Conservation (phyloP, 1,140 invertebrate species). For the Fopius arisanus region DNA sequence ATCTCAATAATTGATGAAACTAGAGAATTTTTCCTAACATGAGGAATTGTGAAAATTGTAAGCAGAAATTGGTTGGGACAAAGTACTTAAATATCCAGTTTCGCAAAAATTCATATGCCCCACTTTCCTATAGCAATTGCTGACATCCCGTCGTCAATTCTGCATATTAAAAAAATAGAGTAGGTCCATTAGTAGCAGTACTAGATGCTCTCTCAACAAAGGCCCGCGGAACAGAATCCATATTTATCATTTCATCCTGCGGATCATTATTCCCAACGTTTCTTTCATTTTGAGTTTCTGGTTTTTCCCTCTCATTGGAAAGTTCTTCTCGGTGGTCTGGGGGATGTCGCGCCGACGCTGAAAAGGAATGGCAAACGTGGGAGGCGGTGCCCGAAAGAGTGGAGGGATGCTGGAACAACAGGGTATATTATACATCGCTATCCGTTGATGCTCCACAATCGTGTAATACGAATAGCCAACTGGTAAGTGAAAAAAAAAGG, state of each 20-base stretch:
- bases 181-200: constrained; percentile 30
- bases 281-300: constrained; percentile 9
- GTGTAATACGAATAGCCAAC: constrained; percentile 29
- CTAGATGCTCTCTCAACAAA: constrained; percentile 17
- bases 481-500: constrained; percentile 18
- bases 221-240: constrained; percentile 23
- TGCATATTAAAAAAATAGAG: constrained; percentile 13
- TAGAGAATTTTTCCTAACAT: too few species aligned
- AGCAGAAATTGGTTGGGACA: not conserved
- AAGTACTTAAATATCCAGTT: not conserved
- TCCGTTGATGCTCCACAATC: constrained; percentile 56
- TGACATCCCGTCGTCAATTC: not conserved
- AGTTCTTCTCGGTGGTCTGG: not conserved
- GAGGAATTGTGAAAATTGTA: too few species aligned
- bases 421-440: constrained; percentile 61
- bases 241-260: constrained; percentile 24
- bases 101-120: not conserved
- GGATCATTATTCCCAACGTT: constrained; percentile 23
- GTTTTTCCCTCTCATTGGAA: not conserved
- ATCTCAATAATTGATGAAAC: too few species aligned
- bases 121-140: not conserved
- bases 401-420: constrained; percentile 49
- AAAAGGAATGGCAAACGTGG: constrained; percentile 26
- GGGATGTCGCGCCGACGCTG: constrained; percentile 29
- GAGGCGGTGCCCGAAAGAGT: constrained; percentile 12